Conservation (phyloP, 2,797 vertebrate species). For the Acrossocheilus wenchowensis region DNA sequence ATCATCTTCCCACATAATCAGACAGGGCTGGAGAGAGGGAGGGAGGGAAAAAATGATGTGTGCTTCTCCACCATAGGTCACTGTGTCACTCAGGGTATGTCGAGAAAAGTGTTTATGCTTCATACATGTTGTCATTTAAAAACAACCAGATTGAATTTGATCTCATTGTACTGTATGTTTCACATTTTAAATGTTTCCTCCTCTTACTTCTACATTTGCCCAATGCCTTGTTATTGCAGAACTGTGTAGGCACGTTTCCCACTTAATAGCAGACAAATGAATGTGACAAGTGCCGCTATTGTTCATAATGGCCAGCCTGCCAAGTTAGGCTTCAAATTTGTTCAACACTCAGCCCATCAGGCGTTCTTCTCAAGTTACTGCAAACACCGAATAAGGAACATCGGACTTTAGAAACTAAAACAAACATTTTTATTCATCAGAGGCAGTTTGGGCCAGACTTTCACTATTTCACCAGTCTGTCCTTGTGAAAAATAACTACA, state of each 20-base stretch:
- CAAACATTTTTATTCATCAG: slow-evolving; percentile 1
- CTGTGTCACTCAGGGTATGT: slow-evolving; percentile 16
- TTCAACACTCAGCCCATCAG: background rate
- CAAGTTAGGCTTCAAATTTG: slow-evolving; percentile 20
- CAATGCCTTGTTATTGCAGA: background rate
- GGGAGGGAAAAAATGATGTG: background rate
- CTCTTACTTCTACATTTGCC: slow-evolving; percentile 11
- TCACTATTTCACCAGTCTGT: background rate
- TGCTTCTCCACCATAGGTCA: background rate
- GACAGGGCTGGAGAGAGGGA: background rate
- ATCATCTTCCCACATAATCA: slow-evolving; percentile 8
- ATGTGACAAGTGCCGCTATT: slow-evolving; percentile 32
- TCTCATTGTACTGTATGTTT: slow-evolving; percentile 17
- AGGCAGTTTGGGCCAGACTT: background rate
- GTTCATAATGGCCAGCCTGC: slow-evolving; percentile 28
- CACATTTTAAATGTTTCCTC: slow-evolving; percentile 13
- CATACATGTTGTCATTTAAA: slow-evolving; percentile 31
- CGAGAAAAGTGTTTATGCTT: slow-evolving; percentile 21
- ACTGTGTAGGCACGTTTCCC: slow-evolving; percentile 12
- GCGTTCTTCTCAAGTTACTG: slow-evolving; percentile 17
- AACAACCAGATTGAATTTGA: background rate
- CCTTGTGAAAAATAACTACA: background rate
- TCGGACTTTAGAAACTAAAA: slow-evolving; percentile 1
- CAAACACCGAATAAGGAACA: slow-evolving; percentile 30
- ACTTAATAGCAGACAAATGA: slow-evolving; percentile 36